These are phyloP conservation scores for Epirrhoe tristata DNA, from an alignment of 2,888 invertebrate species.

Conservation along the genomic window DNA sequence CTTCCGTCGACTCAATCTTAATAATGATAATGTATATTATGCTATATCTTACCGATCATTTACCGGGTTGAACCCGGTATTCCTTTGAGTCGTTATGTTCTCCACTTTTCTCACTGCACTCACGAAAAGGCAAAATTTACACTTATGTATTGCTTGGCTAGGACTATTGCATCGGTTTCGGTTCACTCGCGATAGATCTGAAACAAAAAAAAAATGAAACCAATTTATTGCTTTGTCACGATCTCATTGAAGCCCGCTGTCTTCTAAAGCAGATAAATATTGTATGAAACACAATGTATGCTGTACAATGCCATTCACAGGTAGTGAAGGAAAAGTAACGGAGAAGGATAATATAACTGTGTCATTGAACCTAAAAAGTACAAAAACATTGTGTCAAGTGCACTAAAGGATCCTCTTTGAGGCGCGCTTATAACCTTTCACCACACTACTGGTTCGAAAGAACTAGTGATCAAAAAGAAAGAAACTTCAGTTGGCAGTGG, in stretches of 20 bases:
- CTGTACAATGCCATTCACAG: too few relatives aligned
- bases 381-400: too few relatives aligned
- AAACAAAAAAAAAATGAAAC: conserved; percentile 40
- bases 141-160: conserved; percentile 19
- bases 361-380: too few relatives aligned
- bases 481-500: background rate
- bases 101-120: conserved; percentile 74
- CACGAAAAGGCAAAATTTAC: conserved; percentile 46
- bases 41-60: conserved; percentile 68
- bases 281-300: too few relatives aligned
- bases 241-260: background rate
- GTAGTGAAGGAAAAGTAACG: too few relatives aligned
- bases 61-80: conserved; percentile 74
- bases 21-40: too few relatives aligned
- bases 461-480: too few relatives aligned
- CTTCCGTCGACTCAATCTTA: too few relatives aligned
- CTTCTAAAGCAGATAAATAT: background rate
- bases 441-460: too few relatives aligned
- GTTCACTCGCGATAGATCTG: conserved; percentile 21
- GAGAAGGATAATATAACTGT: too few relatives aligned
- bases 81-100: conserved; percentile 66
- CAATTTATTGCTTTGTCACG: background rate
- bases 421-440: too few relatives aligned
- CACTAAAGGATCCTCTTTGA: too few relatives aligned
- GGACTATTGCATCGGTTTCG: conserved; percentile 20